These are phyloP conservation scores for Dicentrarchus labrax DNA, from an alignment of 2,113 vertebrate species.

Conservation along the genomic window DNA sequence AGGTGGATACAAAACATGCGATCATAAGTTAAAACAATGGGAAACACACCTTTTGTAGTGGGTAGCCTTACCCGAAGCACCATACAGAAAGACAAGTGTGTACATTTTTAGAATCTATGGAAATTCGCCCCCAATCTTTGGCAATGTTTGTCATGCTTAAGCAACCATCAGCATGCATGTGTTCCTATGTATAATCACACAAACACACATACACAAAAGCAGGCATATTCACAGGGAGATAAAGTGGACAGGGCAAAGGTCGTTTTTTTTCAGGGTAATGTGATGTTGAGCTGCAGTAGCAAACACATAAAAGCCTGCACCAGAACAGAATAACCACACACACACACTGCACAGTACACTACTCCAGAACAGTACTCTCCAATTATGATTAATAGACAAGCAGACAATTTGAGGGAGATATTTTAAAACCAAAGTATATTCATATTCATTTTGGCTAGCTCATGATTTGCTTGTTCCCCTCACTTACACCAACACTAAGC, in stretches of 20 bases:
- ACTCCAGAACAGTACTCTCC: not conserved
- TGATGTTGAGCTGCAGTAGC: constrained; percentile 1
- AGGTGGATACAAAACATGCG: constrained; percentile 59
- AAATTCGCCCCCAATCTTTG: not conserved
- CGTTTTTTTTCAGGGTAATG: constrained; percentile 6
- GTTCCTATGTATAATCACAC: not conserved
- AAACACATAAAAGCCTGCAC: not conserved
- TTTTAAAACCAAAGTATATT: not conserved
- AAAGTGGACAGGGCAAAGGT: constrained; percentile 19
- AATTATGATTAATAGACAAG: not conserved
- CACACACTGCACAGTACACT: not conserved
- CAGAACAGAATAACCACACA: not conserved
- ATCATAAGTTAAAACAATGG: not conserved
- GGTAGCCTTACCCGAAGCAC: not conserved
- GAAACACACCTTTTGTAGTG: not conserved
- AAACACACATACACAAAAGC: not conserved
- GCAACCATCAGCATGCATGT: not conserved
- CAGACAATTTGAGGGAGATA: not conserved
- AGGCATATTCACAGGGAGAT: constrained; percentile 9
- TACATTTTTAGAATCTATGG: not conserved
- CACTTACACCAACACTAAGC: constrained; percentile 29
- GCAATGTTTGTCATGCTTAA: not conserved
- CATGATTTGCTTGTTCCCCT: constrained; percentile 13
- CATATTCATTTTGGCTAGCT: not conserved
- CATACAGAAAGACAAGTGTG: not conserved